Conservation (phyloP, 92 coral and sea anemone genomes). For the Galaxea fascicularis region DNA sequence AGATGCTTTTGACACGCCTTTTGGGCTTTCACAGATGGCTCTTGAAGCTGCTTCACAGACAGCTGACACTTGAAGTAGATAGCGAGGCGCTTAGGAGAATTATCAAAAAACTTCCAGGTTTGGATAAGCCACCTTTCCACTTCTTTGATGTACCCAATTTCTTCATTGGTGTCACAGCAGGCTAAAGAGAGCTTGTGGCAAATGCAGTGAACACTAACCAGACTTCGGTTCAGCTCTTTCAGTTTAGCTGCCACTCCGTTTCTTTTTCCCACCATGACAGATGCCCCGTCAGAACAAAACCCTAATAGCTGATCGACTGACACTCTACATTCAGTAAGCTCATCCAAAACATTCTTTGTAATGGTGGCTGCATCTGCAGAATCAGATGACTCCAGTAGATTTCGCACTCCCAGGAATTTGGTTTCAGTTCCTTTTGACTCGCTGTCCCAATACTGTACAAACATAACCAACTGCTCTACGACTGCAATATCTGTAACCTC, state of each 20-base stretch:
- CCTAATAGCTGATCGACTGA: constrained; percentile 22
- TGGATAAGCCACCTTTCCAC: constrained; percentile 54
- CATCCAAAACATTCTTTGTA: constrained; percentile 38
- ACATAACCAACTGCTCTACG: constrained; percentile 35
- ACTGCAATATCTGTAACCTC: constrained; percentile 40
- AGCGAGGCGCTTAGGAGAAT: constrained; percentile 52
- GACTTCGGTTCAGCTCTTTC: constrained; percentile 7
- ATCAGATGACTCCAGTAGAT: constrained; percentile 38
- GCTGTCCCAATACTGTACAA: constrained; percentile 41
- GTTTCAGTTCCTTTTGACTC: constrained; percentile 4
- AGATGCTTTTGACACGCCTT: constrained; percentile 17
- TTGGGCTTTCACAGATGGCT: constrained; percentile 28
- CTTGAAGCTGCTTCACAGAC: constrained; percentile 34
- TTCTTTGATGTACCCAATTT: constrained; percentile 42
- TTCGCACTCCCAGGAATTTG: constrained; percentile 8
- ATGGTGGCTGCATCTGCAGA: constrained; percentile 49
- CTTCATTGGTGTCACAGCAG: constrained; percentile 45
- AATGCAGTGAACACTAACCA: constrained; percentile 32
- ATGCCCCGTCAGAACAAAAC: constrained; percentile 21
- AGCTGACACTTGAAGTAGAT: constrained; percentile 39
- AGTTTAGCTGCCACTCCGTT: constrained; percentile 45
- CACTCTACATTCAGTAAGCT: constrained; percentile 32
- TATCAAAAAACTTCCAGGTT: constrained; percentile 46
- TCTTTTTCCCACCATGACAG: constrained; percentile 34
- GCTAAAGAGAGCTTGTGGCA: constrained; percentile 50